Conservation (phyloP, 2,888 invertebrate species). For the Drosophila mulleri region DNA sequence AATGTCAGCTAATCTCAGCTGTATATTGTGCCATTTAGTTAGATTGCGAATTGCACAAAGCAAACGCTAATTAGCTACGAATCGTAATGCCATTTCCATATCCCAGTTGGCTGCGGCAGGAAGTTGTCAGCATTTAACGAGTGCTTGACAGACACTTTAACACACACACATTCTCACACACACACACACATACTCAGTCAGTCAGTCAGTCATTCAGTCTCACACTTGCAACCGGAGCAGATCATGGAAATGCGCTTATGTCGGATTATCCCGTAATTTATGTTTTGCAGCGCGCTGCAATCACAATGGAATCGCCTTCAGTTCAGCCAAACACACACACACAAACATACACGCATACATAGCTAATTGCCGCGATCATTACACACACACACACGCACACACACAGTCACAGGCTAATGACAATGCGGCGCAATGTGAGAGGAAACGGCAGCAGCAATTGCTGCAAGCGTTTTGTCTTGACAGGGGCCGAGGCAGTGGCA, state of each 20-base stretch:
- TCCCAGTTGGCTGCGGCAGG: constrained; percentile 52
- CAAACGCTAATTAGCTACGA: constrained; percentile 58
- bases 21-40: constrained; percentile 55
- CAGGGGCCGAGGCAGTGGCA: constrained; percentile 11
- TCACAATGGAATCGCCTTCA: constrained; percentile 72
- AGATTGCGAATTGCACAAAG: constrained; percentile 49
- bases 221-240: constrained; percentile 51
- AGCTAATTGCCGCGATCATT: constrained; percentile 78
- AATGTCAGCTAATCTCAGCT: constrained; percentile 71
- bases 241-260: constrained; percentile 81
- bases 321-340: constrained; percentile 35
- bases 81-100: constrained; percentile 26
- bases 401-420: constrained; percentile 64
- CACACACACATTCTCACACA: constrained; percentile 30
- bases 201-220: not conserved
- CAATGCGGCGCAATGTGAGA: constrained; percentile 63
- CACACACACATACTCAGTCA: constrained; percentile 5
- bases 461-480: constrained; percentile 59
- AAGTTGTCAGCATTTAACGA: constrained; percentile 75
- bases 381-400: constrained; percentile 40
- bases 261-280: constrained; percentile 83
- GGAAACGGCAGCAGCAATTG: constrained; percentile 69
- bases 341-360: constrained; percentile 6
- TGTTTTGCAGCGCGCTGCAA: constrained; percentile 73
- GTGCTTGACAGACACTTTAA: constrained; percentile 45